Evolutionary conservation across 2,113 vertebrate genomes (phyloP), one percentile per base, ranked within the genome.

Genomic region (Cynoglossus semilaevis): DNA sequence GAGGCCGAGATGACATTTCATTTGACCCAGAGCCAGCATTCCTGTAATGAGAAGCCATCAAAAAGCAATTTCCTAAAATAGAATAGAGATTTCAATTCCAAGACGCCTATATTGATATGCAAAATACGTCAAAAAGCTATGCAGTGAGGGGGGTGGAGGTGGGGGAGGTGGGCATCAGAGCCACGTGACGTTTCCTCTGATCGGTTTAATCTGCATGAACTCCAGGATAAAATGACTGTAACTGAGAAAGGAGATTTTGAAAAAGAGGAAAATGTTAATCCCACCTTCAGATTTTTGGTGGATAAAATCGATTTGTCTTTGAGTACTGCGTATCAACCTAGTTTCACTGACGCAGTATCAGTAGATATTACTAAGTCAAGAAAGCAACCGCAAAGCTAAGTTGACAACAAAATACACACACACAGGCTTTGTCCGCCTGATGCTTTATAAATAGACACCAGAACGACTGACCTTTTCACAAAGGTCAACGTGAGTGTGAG

Each of bases 61-160:
- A 71, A 81, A 84, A 88, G 78, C 80, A 74, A 87, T 88, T 79
- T 87, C 70, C 67, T 67, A 80, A 87, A 88, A 88, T 56, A 76
- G 78, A 85, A 81, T 29, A 70, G 38, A 55, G 77, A 77, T 87
- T 90, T 89, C 87, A 82, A 88, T 89, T 79, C 80, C 47, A 54
- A 51, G 68, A 81, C 18, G 56, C 63, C 16, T 51, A 51, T 70
- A 88, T 85, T 90, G 81, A 88, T 88, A 90, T 90, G 87, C 87
- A 86, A 91, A 89, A 81, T 82, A 74, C 74, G 63, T 66, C 2
- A 19, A 67, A 65, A 46, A 58, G 52, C 52, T 65, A 76, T 71
- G 71, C 66, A 67, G 65, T 46, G 58, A 55, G 71, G 70, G 63
- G 40, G 44, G 65, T 12, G 29, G 37, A 16, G 66, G 35, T 70